A percentile compares a stretch with the other conserved stretches of the same genome.
Conservation (phyloP, 1,140 invertebrate genomes). For the Ceratina calcarata region DNA sequence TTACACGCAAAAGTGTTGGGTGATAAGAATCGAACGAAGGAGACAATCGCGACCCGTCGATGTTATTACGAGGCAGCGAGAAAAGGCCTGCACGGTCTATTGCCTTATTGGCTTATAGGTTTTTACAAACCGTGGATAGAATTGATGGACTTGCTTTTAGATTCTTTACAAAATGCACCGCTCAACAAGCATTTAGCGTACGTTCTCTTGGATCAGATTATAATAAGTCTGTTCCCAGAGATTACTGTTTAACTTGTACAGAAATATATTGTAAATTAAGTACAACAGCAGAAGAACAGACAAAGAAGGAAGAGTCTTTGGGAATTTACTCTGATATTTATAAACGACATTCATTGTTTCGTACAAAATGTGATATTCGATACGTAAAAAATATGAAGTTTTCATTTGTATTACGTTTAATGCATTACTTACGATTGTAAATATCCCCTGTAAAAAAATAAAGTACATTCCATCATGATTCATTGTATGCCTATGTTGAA, state of each 20-base stretch:
- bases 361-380: slow-evolving; percentile 20
- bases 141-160: slow-evolving; percentile 72
- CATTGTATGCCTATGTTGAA: background rate
- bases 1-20: slow-evolving; percentile 71
- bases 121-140: slow-evolving; percentile 72
- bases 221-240: slow-evolving; percentile 80
- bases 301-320: background rate
- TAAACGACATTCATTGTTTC: slow-evolving; percentile 24
- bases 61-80: slow-evolving; percentile 70
- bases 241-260: slow-evolving; percentile 50
- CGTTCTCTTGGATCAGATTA: slow-evolving; percentile 77
- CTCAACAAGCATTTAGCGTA: slow-evolving; percentile 80
- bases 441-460: slow-evolving; percentile 77
- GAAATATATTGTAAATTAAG: background rate
- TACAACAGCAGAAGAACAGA: background rate
- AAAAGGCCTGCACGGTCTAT: slow-evolving; percentile 70
- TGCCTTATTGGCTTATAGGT: slow-evolving; percentile 74
- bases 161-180: slow-evolving; percentile 73
- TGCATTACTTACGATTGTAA: slow-evolving; percentile 72
- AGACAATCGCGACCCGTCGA: slow-evolving; percentile 33
- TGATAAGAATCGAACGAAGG: slow-evolving; percentile 50
- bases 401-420: background rate
- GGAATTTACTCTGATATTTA: background rate
- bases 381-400: slow-evolving; percentile 4
- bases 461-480: slow-evolving; percentile 3